phyloP scores from a whole-genome alignment of 2,113 vertebrate genomes.

The Cryptotis parvus region DNA sequence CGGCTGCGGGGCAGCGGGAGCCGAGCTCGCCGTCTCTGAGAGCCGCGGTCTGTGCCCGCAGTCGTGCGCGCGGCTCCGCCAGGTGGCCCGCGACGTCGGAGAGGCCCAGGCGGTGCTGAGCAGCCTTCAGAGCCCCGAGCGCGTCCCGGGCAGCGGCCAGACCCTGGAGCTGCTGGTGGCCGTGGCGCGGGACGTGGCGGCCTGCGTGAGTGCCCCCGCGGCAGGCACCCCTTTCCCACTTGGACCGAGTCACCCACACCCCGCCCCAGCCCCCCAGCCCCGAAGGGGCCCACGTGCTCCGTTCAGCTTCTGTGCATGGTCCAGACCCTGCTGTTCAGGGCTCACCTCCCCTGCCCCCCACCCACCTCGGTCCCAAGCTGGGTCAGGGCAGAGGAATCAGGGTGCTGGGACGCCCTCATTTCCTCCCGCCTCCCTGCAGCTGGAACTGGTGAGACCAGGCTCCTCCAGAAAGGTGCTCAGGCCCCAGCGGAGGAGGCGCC shows the following conservation, averaged over 20 bases:
- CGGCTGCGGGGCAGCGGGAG: background rate
- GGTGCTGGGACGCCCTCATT: background rate
- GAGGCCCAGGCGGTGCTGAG: background rate
- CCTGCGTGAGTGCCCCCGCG: background rate
- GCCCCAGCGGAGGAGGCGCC: background rate
- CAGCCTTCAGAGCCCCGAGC: background rate
- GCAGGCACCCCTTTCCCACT: rapidly evolving
- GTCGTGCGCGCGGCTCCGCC: background rate
- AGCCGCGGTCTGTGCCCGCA: background rate
- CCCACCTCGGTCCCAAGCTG: background rate
- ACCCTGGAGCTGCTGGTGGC: conserved; percentile 23
- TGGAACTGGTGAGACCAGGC: background rate
- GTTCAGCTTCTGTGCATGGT: background rate
- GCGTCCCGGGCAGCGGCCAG: background rate
- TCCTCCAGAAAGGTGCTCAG: background rate
- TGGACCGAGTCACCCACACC: background rate
- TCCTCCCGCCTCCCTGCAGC: background rate
- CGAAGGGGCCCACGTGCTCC: background rate
- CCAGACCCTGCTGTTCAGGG: too few species aligned
- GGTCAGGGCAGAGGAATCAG: rapidly evolving
- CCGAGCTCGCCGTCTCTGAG: background rate
- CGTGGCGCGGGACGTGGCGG: background rate
- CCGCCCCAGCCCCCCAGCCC: too few species aligned
- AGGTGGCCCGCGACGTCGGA: background rate
- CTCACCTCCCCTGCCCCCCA: rapidly evolving